phyloP scores from a whole-genome alignment of 64 coral and sea anemone species.

The Platygyra sinensis region DNA sequence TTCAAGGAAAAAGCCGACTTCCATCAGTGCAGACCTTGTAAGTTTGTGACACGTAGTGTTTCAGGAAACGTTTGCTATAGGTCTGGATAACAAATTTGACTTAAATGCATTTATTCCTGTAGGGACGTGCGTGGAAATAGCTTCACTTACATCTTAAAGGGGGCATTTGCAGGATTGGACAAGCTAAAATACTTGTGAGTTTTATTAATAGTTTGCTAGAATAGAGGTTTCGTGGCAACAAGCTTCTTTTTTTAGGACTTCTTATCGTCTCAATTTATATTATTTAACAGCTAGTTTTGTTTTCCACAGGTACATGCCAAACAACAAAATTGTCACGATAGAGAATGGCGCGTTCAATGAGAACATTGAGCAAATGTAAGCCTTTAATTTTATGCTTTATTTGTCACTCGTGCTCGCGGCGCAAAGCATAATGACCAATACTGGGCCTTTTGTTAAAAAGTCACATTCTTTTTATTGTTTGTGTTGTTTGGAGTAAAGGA shows the following conservation, averaged over 20 bases:
- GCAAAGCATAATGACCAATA: too few relatives aligned
- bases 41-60: not conserved
- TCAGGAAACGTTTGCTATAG: not conserved
- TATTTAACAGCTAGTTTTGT: too few relatives aligned
- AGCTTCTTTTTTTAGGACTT: not conserved
- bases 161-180: slow-evolving; percentile 60
- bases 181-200: slow-evolving; percentile 75
- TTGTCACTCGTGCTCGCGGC: too few relatives aligned
- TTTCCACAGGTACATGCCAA: not conserved
- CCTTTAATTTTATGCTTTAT: not conserved
- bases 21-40: slow-evolving; percentile 36
- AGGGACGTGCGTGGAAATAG: slow-evolving; percentile 63
- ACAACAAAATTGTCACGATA: slow-evolving; percentile 73
- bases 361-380: slow-evolving; percentile 66
- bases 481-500: too few relatives aligned
- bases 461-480: too few relatives aligned
- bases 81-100: not conserved
- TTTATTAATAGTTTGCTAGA: not conserved
- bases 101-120: not conserved
- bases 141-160: slow-evolving; percentile 74
- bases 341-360: slow-evolving; percentile 83
- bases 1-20: slow-evolving; percentile 47
- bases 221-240: not conserved
- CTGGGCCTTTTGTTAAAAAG: too few relatives aligned
- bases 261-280: not conserved